Evolutionary conservation across 2,888 invertebrate species (phyloP), one percentile per base, ranked within the genome.

Genomic region (Drosophila formosana): DNA sequence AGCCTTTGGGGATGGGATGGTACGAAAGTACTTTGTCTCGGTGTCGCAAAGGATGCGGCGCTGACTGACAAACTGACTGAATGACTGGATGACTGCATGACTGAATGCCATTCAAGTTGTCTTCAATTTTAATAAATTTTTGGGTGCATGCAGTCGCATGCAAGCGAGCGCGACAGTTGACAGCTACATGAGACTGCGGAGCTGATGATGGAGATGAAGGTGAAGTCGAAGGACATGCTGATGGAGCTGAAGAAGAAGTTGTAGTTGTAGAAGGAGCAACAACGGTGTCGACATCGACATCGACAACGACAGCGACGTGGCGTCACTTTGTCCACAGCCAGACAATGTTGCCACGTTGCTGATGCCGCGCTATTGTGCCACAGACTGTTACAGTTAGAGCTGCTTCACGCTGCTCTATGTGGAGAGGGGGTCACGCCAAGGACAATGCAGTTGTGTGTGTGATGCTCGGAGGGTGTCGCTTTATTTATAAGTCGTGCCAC

Each of bases 121-220:
- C 68, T 78, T 85, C 83, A 72, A 71, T 78, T 81, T 82, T 80
- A 83, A 83, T 85, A 85, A 71, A 82, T 81, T 82, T 82, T 62
- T 11, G 73, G 79, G 7, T 66, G 66, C 79, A 75, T 75, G 57
- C 52, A 49, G 41, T 70, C 52, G 60, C 7, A 78, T 78, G 76
- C 78, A 78, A 71, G 80, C 79, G 68, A 81, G 80, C 70, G 81
- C 83, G 81, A 79, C 85, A 85, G 82, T 79, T 83, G 83, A 81
- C 83, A 82, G 85, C 69, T 72, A 69, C 73, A 66, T 58, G 67
- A 46, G 58, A 9, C 46, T 49, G 39, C 39, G 37, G 3, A 28
- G 49, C 9, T 13, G 23, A n/a, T 41, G 26, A 7, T 1, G 37
- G 23, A 5, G 7, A n/a, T 8, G 3, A n/a, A 37, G 13, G 0